These are phyloP conservation scores for Pteria penguin DNA, from an alignment of 2,888 invertebrate species.

Conservation along the genomic window DNA sequence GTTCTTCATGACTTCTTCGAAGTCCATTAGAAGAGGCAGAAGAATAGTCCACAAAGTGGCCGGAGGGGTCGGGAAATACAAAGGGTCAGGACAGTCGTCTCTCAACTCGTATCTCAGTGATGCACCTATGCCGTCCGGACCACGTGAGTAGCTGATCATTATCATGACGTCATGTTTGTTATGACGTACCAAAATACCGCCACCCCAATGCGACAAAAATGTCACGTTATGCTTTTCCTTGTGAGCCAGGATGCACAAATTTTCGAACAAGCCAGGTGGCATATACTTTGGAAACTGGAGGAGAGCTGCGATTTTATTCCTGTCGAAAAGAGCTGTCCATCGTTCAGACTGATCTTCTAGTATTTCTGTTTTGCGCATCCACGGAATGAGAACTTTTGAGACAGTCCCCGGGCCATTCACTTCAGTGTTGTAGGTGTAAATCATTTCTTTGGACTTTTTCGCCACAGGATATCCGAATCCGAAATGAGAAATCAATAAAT, in stretches of 20 bases:
- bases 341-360: slow-evolving; percentile 58
- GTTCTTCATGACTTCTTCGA: slow-evolving; percentile 70
- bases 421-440: slow-evolving; percentile 33
- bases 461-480: slow-evolving; percentile 72
- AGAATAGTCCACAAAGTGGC: slow-evolving; percentile 73
- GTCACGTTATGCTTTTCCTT: slow-evolving; percentile 57
- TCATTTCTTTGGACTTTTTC: slow-evolving; percentile 50
- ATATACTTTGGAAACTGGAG: slow-evolving; percentile 73
- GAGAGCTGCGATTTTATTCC: slow-evolving; percentile 59
- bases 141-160: slow-evolving; percentile 26
- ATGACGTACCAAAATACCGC: slow-evolving; percentile 70
- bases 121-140: slow-evolving; percentile 48
- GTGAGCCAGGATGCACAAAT: slow-evolving; percentile 67
- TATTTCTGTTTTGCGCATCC: slow-evolving; percentile 65
- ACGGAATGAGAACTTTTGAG: slow-evolving; percentile 69
- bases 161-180: slow-evolving; percentile 52
- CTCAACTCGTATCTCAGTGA: slow-evolving; percentile 62
- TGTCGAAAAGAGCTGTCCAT: slow-evolving; percentile 55
- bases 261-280: slow-evolving; percentile 76
- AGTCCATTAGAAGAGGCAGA: slow-evolving; percentile 72
- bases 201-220: slow-evolving; percentile 72
- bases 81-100: slow-evolving; percentile 59
- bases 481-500: slow-evolving; percentile 65
- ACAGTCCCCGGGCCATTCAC: slow-evolving; percentile 53
- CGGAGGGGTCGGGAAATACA: slow-evolving; percentile 53